A percentile compares a stretch with the other conserved stretches of the same genome.
phyloP scores from a whole-genome alignment of 2,888 invertebrate genomes.

The Ischnus inquisitorius region DNA sequence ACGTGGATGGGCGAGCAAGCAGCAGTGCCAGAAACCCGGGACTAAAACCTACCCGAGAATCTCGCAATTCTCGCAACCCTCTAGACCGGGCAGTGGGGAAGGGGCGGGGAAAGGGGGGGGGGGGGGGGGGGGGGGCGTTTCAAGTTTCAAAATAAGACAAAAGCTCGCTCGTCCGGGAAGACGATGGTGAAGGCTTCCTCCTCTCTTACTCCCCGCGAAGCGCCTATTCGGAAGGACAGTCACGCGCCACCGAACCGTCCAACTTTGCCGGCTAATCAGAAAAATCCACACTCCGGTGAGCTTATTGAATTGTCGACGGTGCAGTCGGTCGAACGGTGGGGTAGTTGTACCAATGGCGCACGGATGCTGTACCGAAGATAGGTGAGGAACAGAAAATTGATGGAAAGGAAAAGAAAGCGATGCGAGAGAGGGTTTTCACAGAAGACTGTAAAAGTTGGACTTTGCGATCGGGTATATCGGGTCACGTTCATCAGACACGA shows the following conservation, averaged over 20 bases:
- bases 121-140: slow-evolving; percentile 59
- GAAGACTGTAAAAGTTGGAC: slow-evolving; percentile 44
- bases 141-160: slow-evolving; percentile 80
- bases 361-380: slow-evolving; percentile 36
- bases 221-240: slow-evolving; percentile 80
- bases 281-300: slow-evolving; percentile 82
- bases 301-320: slow-evolving; percentile 81
- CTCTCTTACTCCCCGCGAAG: background rate
- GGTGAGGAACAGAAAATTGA: slow-evolving; percentile 48
- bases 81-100: background rate
- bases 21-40: slow-evolving; percentile 46
- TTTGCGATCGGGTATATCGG: slow-evolving; percentile 50
- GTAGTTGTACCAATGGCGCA: slow-evolving; percentile 35
- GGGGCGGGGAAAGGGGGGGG: slow-evolving; percentile 30
- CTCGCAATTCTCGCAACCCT: slow-evolving; percentile 59
- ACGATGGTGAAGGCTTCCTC: slow-evolving; percentile 35
- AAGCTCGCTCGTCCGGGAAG: slow-evolving; percentile 59
- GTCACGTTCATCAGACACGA: slow-evolving; percentile 61
- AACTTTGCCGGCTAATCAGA: slow-evolving; percentile 83
- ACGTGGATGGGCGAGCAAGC: slow-evolving; percentile 76
- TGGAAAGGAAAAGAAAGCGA: slow-evolving; percentile 34
- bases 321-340: slow-evolving; percentile 55
- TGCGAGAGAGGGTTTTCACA: background rate
- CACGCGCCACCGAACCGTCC: slow-evolving; percentile 81
- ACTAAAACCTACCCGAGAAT: slow-evolving; percentile 17